A percentile compares a stretch with the other conserved stretches of the same genome.
Evolutionary conservation across 2,888 invertebrate genomes (phyloP).

Genomic region (Gibbula magus): DNA sequence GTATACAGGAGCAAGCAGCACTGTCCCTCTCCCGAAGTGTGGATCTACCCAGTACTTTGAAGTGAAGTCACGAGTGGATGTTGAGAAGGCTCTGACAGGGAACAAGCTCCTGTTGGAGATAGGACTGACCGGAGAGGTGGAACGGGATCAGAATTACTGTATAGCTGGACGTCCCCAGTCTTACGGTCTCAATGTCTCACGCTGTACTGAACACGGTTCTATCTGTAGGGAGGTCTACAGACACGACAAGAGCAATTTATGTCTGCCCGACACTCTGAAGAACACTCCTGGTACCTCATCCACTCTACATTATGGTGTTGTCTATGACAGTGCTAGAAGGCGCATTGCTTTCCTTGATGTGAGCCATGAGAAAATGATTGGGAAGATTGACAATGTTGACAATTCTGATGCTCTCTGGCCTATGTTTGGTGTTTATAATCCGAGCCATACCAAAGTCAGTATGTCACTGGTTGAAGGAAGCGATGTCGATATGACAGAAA

Average conservation of each 20-base stretch:
- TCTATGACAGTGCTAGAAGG: not conserved
- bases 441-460: not conserved
- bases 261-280: not conserved
- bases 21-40: not conserved
- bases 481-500: not conserved
- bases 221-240: not conserved
- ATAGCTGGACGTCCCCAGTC: not conserved
- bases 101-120: not conserved
- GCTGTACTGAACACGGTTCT: not conserved
- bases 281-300: not conserved
- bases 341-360: not conserved
- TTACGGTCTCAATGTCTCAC: not conserved
- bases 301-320: conserved; percentile 8
- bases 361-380: not conserved
- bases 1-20: not conserved
- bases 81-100: not conserved
- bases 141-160: not conserved
- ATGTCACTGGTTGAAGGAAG: not conserved
- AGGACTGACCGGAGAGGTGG: not conserved
- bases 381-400: not conserved
- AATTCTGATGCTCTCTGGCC: not conserved
- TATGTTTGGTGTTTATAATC: not conserved
- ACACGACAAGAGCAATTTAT: not conserved
- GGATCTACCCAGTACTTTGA: not conserved
- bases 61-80: not conserved